These are phyloP conservation scores for Limosa lapponica DNA, from an alignment of 2,797 vertebrate species.

Conservation along the genomic window DNA sequence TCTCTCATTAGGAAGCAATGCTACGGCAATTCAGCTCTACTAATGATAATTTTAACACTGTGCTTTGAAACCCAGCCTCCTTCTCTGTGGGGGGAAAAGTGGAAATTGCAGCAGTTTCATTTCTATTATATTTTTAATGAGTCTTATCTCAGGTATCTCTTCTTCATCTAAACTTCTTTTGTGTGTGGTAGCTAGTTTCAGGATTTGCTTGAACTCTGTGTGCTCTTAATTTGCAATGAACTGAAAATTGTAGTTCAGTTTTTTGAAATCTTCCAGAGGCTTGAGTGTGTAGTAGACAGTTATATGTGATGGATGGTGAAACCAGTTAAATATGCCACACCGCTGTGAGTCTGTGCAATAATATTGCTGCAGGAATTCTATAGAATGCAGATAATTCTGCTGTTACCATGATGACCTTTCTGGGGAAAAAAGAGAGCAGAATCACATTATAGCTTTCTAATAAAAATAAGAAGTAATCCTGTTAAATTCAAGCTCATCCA, in stretches of 20 bases:
- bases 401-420: slow-evolving; percentile 18
- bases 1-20: background rate
- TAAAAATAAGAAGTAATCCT: slow-evolving; percentile 67
- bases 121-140: background rate
- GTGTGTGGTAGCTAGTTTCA: background rate
- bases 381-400: background rate
- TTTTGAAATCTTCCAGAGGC: background rate
- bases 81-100: background rate
- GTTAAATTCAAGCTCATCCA: slow-evolving; percentile 69
- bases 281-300: background rate
- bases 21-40: background rate
- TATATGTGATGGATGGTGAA: background rate
- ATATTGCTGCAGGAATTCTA: slow-evolving; percentile 11
- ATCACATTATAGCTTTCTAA: slow-evolving; percentile 40
- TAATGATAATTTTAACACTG: background rate
- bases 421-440: background rate
- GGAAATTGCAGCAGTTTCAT: background rate
- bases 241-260: background rate
- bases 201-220: background rate
- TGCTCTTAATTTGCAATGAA: background rate
- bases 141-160: background rate
- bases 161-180: background rate
- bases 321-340: background rate
- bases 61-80: background rate
- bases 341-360: background rate